Evolutionary conservation across 2,797 vertebrate genomes (phyloP).

Genomic region (Austrolebias charrua): DNA sequence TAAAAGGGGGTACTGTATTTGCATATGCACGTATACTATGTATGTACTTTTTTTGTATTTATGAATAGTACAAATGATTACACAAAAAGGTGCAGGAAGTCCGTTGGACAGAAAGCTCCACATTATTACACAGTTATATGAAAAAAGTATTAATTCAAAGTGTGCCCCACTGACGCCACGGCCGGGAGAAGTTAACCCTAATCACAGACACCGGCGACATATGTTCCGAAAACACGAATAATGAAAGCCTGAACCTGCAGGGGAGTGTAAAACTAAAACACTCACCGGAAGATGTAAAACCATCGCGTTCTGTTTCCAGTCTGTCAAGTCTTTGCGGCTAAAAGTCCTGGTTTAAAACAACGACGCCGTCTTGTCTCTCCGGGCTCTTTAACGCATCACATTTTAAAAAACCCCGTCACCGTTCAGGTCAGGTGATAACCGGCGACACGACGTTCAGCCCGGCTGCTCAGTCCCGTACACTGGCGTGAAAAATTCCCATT

Average conservation of each 20-base stretch:
- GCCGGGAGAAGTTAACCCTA: conserved; percentile 59
- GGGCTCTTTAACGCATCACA: conserved; percentile 45
- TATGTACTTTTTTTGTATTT: background rate
- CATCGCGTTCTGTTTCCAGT: conserved; percentile 49
- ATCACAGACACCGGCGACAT: conserved; percentile 21
- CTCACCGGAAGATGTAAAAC: conserved; percentile 59
- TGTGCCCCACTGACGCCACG: conserved; percentile 44
- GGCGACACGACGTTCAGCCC: conserved; percentile 35
- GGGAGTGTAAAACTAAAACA: conserved; percentile 13
- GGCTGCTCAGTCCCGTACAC: conserved; percentile 48
- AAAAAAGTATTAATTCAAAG: conserved; percentile 39
- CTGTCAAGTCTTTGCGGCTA: conserved; percentile 48
- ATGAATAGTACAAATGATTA: background rate
- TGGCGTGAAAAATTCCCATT: conserved; percentile 67
- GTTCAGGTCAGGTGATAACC: conserved; percentile 7
- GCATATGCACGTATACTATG: conserved; percentile 6
- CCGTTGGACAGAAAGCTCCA: conserved; percentile 10
- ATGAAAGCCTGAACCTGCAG: background rate
- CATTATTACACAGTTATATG: conserved; percentile 39
- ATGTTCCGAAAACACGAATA: background rate
- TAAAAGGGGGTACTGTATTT: too few species aligned
- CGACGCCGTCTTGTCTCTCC: conserved; percentile 38
- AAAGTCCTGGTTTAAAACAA: conserved; percentile 37
- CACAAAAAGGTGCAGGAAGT: background rate
- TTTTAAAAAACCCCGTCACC: conserved; percentile 20